A percentile compares a stretch with the other conserved stretches of the same genome.
Evolutionary conservation across 2,888 invertebrate species (phyloP).

Genomic region (Griposia aprilina): DNA sequence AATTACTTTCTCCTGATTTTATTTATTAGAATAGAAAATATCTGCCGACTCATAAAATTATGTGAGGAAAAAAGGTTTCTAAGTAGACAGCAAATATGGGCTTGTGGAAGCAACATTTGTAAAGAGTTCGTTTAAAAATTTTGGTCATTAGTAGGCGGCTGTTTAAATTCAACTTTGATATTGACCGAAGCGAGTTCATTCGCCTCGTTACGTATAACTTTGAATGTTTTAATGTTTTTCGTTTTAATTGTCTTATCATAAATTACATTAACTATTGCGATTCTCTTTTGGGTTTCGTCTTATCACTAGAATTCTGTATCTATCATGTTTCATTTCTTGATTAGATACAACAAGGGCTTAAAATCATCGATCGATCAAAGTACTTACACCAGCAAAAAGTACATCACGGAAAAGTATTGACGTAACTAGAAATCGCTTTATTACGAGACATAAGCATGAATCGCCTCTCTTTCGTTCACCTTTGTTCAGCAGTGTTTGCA

Average conservation of each 20-base stretch:
- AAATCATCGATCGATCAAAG: constrained; percentile 23
- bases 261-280: not conserved
- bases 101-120: constrained; percentile 34
- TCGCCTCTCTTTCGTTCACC: constrained; percentile 68
- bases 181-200: constrained; percentile 64
- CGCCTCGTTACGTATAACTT: constrained; percentile 53
- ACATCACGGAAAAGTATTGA: constrained; percentile 58
- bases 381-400: constrained; percentile 34
- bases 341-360: constrained; percentile 20
- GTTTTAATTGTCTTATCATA: constrained; percentile 27
- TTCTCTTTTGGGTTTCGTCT: not conserved
- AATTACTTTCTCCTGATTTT: constrained; percentile 79
- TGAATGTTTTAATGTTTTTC: constrained; percentile 37
- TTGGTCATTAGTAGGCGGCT: constrained; percentile 66
- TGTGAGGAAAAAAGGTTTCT: constrained; percentile 16
- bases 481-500: constrained; percentile 69
- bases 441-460: constrained; percentile 65
- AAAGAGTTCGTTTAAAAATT: constrained; percentile 50
- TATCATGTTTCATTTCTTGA: constrained; percentile 11
- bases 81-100: constrained; percentile 36
- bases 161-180: constrained; percentile 66
- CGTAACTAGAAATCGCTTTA: constrained; percentile 71
- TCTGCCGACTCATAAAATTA: constrained; percentile 30
- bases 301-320: not conserved
- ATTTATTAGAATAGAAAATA: constrained; percentile 47